phyloP scores from a whole-genome alignment of 2,797 vertebrate genomes.

The Ficedula albicollis region DNA sequence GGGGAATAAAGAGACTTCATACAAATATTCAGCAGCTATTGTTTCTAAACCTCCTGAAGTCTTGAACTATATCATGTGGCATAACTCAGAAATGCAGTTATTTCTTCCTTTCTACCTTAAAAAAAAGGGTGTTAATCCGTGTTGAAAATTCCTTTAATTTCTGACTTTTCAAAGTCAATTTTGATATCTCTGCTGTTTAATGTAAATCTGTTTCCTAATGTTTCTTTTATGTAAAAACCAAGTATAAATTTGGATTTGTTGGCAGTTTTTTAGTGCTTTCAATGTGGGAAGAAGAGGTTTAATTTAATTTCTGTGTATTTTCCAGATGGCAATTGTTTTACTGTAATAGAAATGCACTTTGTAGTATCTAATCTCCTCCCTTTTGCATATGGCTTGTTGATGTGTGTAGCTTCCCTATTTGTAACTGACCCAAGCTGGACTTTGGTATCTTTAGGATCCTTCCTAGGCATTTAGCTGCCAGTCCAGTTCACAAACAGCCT shows the following conservation, averaged over 20 bases:
- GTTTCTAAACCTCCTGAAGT: background rate
- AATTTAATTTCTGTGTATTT: background rate
- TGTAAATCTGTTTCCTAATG: background rate
- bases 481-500: background rate
- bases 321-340: background rate
- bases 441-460: background rate
- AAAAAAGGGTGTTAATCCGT: background rate
- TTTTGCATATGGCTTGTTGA: background rate
- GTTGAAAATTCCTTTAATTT: background rate
- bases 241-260: background rate
- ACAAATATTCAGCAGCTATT: background rate
- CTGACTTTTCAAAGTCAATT: background rate
- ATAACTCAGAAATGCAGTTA: background rate
- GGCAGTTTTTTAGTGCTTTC: background rate
- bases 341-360: background rate
- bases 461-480: background rate
- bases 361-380: background rate
- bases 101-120: background rate
- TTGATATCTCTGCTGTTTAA: background rate
- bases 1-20: background rate
- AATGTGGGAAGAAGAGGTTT: background rate
- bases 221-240: background rate
- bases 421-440: background rate
- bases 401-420: background rate
- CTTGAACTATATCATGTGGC: background rate